Evolutionary conservation across 2,888 invertebrate species (phyloP).

Genomic region (Syrphus vitripennis): DNA sequence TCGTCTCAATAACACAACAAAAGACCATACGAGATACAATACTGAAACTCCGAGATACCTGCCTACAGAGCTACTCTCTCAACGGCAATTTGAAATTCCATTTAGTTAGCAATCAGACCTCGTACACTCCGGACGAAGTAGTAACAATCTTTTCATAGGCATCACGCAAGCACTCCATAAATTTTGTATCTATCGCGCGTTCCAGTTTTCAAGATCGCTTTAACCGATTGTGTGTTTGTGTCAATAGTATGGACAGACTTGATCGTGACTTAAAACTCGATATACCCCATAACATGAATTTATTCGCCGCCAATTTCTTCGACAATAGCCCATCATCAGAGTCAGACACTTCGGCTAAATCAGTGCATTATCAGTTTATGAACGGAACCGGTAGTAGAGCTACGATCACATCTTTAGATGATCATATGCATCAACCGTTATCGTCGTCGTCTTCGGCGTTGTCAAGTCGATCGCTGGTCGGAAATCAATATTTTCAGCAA

Average conservation of each 20-base stretch:
- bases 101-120: slow-evolving; percentile 65
- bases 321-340: slow-evolving; percentile 26
- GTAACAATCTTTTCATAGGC: slow-evolving; percentile 13
- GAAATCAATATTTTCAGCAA: slow-evolving; percentile 77
- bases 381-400: slow-evolving; percentile 43
- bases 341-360: neutral
- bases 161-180: slow-evolving; percentile 23
- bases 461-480: slow-evolving; percentile 29
- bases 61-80: slow-evolving; percentile 30
- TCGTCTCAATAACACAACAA: slow-evolving; percentile 10
- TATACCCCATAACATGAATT: slow-evolving; percentile 77
- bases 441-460: too few relatives aligned
- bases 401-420: slow-evolving; percentile 27
- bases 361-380: slow-evolving; percentile 39
- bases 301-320: slow-evolving; percentile 74
- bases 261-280: slow-evolving; percentile 78
- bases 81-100: slow-evolving; percentile 32
- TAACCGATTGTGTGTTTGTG: slow-evolving; percentile 6
- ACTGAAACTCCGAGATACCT: neutral
- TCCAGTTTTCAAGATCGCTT: slow-evolving; percentile 51
- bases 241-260: slow-evolving; percentile 76
- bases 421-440: slow-evolving; percentile 20
- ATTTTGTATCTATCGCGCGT: slow-evolving; percentile 23
- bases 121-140: slow-evolving; percentile 43
- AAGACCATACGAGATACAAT: neutral